Conservation (phyloP, 2,113 vertebrate species). For the Dicentrarchus labrax region DNA sequence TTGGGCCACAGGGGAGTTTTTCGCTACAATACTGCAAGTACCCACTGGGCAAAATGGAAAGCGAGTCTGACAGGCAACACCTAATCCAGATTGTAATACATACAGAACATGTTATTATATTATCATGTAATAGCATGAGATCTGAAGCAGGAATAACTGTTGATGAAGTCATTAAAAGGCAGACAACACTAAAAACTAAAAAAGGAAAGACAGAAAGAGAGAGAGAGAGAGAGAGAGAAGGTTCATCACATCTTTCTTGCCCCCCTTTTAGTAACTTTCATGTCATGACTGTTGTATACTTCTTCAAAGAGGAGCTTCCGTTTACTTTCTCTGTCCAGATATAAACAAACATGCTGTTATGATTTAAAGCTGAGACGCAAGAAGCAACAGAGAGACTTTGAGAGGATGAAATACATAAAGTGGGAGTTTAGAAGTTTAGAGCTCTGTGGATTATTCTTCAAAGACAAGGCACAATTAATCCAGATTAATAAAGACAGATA, state of each 20-base stretch:
- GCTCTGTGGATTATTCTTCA: not conserved
- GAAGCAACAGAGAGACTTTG: not conserved
- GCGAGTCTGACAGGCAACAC: no score
- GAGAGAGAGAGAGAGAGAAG: not conserved
- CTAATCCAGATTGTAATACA: no score
- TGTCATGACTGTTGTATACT: not conserved
- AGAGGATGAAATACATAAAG: not conserved
- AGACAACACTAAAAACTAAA: not conserved
- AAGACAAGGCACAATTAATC: not conserved
- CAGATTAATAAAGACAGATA: not conserved
- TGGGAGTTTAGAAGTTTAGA: not conserved
- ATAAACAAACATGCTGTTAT: conserved; percentile 16
- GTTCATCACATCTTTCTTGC: not conserved
- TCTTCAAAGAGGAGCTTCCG: not conserved
- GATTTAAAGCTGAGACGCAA: not conserved
- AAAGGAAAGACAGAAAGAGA: not conserved
- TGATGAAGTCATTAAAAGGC: not conserved
- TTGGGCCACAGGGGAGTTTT: no score
- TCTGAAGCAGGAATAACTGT: not conserved
- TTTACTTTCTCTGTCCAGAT: conserved; percentile 11
- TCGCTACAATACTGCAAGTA: no score
- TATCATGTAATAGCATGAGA: no score
- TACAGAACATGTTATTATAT: no score
- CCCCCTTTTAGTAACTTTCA: not conserved
- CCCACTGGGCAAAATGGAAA: no score